Base-by-base conservation (phyloP, 2,113 vertebrate genomes). In the Colossoma macropomum region DNA sequence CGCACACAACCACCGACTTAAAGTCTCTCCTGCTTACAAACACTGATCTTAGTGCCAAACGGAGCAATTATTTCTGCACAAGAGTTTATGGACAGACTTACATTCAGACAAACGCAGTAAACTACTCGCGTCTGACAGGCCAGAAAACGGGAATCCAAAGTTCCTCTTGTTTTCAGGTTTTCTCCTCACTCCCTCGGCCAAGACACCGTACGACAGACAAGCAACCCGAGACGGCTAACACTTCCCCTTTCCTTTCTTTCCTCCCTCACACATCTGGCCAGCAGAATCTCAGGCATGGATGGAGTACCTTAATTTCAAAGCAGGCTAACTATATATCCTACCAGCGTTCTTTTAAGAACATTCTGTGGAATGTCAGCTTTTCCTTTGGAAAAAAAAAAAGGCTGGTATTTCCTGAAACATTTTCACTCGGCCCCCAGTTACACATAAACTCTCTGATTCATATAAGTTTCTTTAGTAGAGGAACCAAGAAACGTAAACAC, bases 401-500 rank as follows among this genome's bases (percentile, higher is more conserved):
- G 82, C 75, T 90, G 93, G 92, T 83, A 94, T 93, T 94, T 94
- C 93, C 93, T 94, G 91, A 89, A 89, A 85, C 59, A 34, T 84
- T 66, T 70, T 2, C 77, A 82, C 89, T 84, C 90, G 84, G 75
- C 78, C 80, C 52, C 27, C 23, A 54, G 50, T 74, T 84, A 74
- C 28, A 28, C 73, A 85, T 77, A 54, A 68, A 69, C 65, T 50
- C 71, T 83, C 77, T 75, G 30, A 69, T 81, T 77, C 27, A 80
- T 45, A 38, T 84, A 65, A 48, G 45, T 71, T 69, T 74, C 41
- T 62, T 54, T 0, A 72, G 71, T 9, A 48, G 8, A 1, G 27
- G 21, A 66, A 9, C 68, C 32, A 30, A 82, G n/a, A 34, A 59
- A 27, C 30, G 63, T 54, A 73, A 75, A 70, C n/a, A 21, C 41